These are phyloP conservation scores for Drosophila recens DNA, from an alignment of 2,888 invertebrate species.

Conservation along the genomic window DNA sequence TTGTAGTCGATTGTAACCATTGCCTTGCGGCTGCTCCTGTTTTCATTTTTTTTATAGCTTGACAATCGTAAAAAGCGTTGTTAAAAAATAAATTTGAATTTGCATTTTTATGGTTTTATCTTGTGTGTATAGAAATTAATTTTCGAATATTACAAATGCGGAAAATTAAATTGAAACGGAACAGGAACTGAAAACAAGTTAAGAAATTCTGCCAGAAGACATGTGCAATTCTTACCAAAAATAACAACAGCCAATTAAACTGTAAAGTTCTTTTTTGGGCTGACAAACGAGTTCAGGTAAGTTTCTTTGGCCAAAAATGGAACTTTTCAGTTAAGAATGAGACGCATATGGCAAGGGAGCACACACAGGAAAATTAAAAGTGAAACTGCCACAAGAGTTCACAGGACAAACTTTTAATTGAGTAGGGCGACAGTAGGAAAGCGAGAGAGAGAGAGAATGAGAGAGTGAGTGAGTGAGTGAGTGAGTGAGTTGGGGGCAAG, in stretches of 20 bases:
- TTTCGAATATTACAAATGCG: slow-evolving; percentile 29
- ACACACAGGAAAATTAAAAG: slow-evolving; percentile 73
- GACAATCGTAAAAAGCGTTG: slow-evolving; percentile 66
- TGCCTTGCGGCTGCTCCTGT: slow-evolving; percentile 38
- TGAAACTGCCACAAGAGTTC: slow-evolving; percentile 40
- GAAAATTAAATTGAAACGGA: slow-evolving; percentile 42
- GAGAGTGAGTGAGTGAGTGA: not conserved
- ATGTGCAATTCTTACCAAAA: slow-evolving; percentile 21
- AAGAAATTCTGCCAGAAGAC: not conserved
- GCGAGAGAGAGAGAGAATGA: not conserved
- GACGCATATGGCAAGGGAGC: slow-evolving; percentile 27
- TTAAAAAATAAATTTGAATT: slow-evolving; percentile 62
- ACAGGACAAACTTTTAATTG: slow-evolving; percentile 69
- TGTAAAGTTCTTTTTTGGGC: slow-evolving; percentile 29
- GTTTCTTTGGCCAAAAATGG: slow-evolving; percentile 13
- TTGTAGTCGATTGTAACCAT: slow-evolving; percentile 35
- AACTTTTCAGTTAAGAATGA: slow-evolving; percentile 35
- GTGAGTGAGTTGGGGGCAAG: not conserved
- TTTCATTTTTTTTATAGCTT: slow-evolving; percentile 52
- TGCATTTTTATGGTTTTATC: slow-evolving; percentile 69
- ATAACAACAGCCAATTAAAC: slow-evolving; percentile 53
- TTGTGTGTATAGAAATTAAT: slow-evolving; percentile 53
- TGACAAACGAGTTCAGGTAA: slow-evolving; percentile 16
- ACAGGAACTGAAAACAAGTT: slow-evolving; percentile 7
- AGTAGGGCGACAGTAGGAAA: slow-evolving; percentile 17